Conservation (phyloP, 2,113 vertebrate genomes). For the Atlantisia rogersi region DNA sequence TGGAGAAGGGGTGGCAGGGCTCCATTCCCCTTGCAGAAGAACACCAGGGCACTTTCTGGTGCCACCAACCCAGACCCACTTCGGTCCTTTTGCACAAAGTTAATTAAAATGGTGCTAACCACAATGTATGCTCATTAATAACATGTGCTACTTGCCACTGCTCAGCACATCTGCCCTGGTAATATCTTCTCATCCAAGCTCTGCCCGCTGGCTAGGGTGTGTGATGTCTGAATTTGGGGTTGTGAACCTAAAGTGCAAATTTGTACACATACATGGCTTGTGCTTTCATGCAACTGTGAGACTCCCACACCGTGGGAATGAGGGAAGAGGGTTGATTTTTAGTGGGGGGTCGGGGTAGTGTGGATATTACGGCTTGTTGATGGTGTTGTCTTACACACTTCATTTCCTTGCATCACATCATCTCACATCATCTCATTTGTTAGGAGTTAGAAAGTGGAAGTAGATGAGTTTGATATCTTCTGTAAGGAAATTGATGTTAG, state of each 20-base stretch:
- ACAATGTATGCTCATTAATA: background rate
- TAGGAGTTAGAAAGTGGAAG: background rate
- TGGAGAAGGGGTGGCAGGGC: background rate
- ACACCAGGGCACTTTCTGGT: background rate
- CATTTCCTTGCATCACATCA: background rate
- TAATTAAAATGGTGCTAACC: background rate
- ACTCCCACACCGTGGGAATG: rapidly evolving
- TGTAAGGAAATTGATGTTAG: background rate
- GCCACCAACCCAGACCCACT: background rate
- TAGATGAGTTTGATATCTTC: background rate
- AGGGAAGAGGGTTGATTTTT: background rate
- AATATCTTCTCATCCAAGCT: rapidly evolving
- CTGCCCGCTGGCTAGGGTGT: rapidly evolving
- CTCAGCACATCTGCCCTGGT: background rate
- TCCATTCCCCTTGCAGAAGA: background rate
- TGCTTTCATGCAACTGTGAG: background rate
- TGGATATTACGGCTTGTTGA: background rate
- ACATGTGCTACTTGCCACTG: background rate
- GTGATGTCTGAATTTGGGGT: background rate
- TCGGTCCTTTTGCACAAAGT: background rate
- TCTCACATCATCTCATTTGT: background rate
- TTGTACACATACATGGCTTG: rapidly evolving
- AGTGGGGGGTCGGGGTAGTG: rapidly evolving
- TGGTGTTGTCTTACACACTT: background rate
- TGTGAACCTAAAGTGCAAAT: background rate